Conservation (phyloP, 1,140 invertebrate genomes). For the Bombus breviceps region DNA sequence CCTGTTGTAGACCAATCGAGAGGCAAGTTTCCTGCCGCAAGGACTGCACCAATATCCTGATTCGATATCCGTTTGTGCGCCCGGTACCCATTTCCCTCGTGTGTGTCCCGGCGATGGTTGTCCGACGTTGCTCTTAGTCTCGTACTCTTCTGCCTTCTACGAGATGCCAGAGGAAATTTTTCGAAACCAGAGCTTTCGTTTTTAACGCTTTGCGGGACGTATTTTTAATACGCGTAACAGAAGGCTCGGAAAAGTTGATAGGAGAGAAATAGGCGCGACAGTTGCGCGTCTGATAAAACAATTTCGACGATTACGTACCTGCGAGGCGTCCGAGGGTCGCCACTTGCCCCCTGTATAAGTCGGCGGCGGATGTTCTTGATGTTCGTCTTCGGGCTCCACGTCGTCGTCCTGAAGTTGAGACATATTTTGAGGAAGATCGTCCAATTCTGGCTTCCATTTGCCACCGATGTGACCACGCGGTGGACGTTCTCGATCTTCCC, state of each 20-base stretch:
- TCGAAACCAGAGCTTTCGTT: no score
- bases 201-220: accelerated
- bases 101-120: constrained; percentile 87
- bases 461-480: constrained; percentile 83
- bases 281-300: constrained; percentile 11
- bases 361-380: constrained; percentile 82
- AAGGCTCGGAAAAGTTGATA: no score
- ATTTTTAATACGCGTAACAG: no score
- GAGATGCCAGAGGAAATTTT: background rate
- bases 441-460: constrained; percentile 86
- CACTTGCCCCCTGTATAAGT: constrained; percentile 90
- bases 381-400: constrained; percentile 72
- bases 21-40: constrained; percentile 89
- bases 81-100: constrained; percentile 90
- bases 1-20: constrained; percentile 88
- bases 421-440: constrained; percentile 71
- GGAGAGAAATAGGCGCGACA: no score
- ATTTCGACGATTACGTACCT: constrained; percentile 33
- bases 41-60: constrained; percentile 89
- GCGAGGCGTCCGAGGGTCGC: constrained; percentile 77
- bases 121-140: constrained; percentile 61
- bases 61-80: constrained; percentile 80
- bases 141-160: constrained; percentile 75
- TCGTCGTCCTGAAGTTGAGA: constrained; percentile 73
- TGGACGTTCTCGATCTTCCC: constrained; percentile 76